Percentiles rank a stretch among this genome's conserved stretches.
phyloP scores from a whole-genome alignment of 2,113 vertebrate species.

The Rhineura floridana region DNA sequence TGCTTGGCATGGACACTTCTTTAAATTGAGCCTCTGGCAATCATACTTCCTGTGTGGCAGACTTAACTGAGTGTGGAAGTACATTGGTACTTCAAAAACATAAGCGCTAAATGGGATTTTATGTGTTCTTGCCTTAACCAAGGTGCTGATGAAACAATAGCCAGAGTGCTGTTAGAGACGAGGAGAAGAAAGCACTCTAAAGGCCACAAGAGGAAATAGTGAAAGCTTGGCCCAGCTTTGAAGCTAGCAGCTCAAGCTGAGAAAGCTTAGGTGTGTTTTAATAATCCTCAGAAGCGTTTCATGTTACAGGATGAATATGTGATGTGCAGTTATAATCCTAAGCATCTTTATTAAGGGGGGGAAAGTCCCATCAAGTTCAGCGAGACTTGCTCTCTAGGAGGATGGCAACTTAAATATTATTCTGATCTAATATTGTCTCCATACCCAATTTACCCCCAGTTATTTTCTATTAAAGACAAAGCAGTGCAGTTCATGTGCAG shows the following conservation, averaged over 20 bases:
- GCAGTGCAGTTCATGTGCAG: neutral
- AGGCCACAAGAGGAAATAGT: neutral
- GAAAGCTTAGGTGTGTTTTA: neutral
- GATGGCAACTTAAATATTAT: neutral
- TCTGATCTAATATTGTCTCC: neutral
- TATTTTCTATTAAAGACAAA: neutral
- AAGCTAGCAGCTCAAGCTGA: slow-evolving; percentile 42
- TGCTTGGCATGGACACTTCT: neutral
- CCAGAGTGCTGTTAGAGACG: neutral
- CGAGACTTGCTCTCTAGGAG: neutral
- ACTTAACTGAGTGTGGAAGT: neutral
- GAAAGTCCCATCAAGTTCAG: neutral
- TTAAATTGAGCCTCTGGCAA: neutral
- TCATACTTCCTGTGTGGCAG: neutral
- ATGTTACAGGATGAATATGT: slow-evolving; percentile 2
- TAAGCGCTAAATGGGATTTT: neutral
- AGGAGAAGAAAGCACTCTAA: neutral
- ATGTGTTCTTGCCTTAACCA: neutral
- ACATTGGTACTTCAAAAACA: neutral
- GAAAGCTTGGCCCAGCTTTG: slow-evolving; percentile 39
- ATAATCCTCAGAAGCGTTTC: neutral
- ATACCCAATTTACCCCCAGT: neutral
- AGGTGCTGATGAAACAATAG: neutral
- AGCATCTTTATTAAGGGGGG: neutral
- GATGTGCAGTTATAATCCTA: neutral